phyloP scores from a whole-genome alignment of 2,113 vertebrate species.

The Uropsilus gracilis region DNA sequence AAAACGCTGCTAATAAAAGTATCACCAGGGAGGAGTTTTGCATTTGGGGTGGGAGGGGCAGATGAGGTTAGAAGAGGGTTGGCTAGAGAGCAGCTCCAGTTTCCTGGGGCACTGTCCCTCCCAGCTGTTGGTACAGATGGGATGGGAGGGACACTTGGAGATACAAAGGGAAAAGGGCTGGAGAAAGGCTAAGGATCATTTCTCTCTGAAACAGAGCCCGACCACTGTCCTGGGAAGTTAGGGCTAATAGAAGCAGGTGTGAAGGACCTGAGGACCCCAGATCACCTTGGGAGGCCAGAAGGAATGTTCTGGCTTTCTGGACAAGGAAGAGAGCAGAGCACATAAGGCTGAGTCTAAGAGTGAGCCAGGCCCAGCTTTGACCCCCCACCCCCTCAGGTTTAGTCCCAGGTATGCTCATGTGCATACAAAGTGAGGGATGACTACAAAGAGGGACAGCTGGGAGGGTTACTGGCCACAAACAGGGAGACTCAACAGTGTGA shows the following conservation, averaged over 20 bases:
- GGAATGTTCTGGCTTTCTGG: background rate
- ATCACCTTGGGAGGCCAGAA: too few species aligned
- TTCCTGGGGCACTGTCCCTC: background rate
- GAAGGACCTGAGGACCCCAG: background rate
- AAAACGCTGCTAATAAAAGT: background rate
- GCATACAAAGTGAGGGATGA: background rate
- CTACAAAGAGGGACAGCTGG: background rate
- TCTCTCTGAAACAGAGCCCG: background rate
- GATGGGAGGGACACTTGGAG: background rate
- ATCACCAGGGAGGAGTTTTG: background rate
- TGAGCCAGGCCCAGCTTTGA: background rate
- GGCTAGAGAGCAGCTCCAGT: background rate
- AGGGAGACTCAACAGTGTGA: too few species aligned
- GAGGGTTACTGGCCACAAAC: background rate
- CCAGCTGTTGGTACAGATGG: background rate
- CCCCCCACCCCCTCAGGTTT: background rate
- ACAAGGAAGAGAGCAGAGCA: background rate
- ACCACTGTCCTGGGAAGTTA: background rate
- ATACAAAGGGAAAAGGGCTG: too few species aligned
- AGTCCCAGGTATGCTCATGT: background rate
- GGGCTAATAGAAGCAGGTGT: background rate
- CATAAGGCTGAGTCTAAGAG: background rate
- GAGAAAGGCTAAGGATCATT: background rate
- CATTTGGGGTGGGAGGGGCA: background rate
- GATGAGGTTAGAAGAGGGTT: background rate